Evolutionary conservation across 2,888 invertebrate species (phyloP), one percentile per base, ranked within the genome.

Genomic region (Pantelozetes paolii): DNA sequence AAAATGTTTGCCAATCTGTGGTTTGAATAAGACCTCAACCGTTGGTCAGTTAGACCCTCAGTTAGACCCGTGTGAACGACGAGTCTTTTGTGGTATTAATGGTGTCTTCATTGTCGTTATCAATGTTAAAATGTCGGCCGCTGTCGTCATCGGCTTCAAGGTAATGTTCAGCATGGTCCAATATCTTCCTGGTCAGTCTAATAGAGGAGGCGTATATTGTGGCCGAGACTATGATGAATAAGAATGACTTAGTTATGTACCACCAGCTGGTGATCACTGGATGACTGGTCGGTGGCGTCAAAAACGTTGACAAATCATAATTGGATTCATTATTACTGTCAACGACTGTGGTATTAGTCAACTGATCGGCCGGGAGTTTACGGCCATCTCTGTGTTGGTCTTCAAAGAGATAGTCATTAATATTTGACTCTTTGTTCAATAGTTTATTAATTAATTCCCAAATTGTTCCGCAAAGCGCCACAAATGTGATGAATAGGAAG

Each of bases 401-500:
- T 30, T 36, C 62, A 9, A 67, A 18, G 5, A 26, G 40, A 42
- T 62, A 36, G 30, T 62, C 62, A 32, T 30, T 20, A n/a, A 32
- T 32, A 32, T 20, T 26, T 11, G n/a, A n/a, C n/a, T 70, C 70
- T 28, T 15, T 70, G 70, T 70, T 48, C 18, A 69, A 9, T 11
- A 73, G 69, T 54, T 73, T 73, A 18, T 69, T 42, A 20, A 74
- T 50, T 2, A 74, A 32, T 62, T 74, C 70, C 74, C 74, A 74
- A 36, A 74, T 54, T 0, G 74, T 74, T 15, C 74, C 74, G 40
- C 74, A 74, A n/a, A 74, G 54, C 28, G 74, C 74, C 8, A 74
- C 62, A 45, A 70, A 74, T 15, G 70, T 70, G 26, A 74, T 69
- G 36, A 74, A 74, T 18, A 74, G 32, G 40, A 74, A 74, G 23